Evolutionary conservation across 1,140 invertebrate genomes (phyloP).

Genomic region (Samia ricini): DNA sequence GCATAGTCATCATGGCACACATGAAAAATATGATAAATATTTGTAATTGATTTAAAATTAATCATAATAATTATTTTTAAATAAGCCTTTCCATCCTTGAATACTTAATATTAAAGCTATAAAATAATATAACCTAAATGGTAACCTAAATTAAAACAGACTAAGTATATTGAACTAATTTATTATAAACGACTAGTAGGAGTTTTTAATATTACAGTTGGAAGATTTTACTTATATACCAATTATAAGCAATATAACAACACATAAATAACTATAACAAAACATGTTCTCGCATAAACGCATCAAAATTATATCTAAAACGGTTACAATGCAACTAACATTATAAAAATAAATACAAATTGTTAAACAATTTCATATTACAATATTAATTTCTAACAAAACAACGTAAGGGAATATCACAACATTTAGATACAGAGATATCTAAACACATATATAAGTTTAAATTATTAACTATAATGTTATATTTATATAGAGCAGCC

Average conservation of each 20-base stretch:
- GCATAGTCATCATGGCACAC: constrained; percentile 32
- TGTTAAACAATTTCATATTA: constrained; percentile 54
- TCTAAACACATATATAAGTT: constrained; percentile 12
- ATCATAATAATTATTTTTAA: background rate
- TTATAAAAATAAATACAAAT: constrained; percentile 39
- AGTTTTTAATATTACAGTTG: constrained; percentile 28
- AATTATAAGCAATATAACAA: constrained; percentile 31
- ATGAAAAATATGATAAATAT: background rate
- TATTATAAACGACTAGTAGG: constrained; percentile 54
- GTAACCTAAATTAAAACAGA: background rate
- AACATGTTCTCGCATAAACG: constrained; percentile 42
- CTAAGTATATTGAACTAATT: background rate
- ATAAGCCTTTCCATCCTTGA: background rate
- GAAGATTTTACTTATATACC: constrained; percentile 31
- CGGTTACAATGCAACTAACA: constrained; percentile 9
- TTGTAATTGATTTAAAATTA: background rate
- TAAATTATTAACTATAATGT: background rate
- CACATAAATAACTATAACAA: constrained; percentile 11
- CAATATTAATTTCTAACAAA: constrained; percentile 7
- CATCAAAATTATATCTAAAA: constrained; percentile 50
- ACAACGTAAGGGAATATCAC: constrained; percentile 32
- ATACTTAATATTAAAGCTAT: background rate
- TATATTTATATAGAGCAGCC: background rate
- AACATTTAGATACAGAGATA: constrained; percentile 34
- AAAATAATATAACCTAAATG: background rate